Evolutionary conservation across 2,113 vertebrate species (phyloP).

Genomic region (Acanthochromis polyacanthus): DNA sequence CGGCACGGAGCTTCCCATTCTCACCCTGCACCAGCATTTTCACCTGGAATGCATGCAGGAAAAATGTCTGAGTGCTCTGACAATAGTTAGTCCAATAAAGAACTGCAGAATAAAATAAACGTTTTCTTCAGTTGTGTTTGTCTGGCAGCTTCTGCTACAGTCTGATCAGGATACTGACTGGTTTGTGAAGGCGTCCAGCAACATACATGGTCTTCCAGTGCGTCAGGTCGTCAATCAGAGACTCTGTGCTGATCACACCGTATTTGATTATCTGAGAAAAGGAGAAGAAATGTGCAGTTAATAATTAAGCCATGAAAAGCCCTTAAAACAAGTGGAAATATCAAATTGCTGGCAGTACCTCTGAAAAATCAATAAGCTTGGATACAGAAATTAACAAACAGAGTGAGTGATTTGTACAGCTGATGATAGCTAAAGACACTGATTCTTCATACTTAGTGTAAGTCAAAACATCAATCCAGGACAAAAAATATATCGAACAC

Average conservation of each 20-base stretch:
- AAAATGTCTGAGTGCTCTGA: no score
- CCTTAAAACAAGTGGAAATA: not conserved
- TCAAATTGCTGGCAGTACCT: no score
- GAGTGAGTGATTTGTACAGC: no score
- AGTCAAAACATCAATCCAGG: no score
- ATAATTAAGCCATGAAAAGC: not conserved
- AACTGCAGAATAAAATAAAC: no score
- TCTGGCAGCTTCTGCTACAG: not conserved
- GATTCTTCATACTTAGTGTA: no score
- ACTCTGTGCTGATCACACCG: slow-evolving; percentile 91
- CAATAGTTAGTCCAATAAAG: not conserved
- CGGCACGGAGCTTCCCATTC: slow-evolving; percentile 84
- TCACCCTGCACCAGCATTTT: slow-evolving; percentile 92
- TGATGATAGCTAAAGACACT: no score
- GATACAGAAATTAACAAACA: no score
- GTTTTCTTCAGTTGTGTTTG: not conserved
- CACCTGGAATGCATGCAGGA: slow-evolving; percentile 84
- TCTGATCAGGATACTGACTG: slow-evolving; percentile 82
- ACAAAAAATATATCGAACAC: no score
- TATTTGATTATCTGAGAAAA: slow-evolving; percentile 93
- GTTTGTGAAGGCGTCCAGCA: slow-evolving; percentile 96
- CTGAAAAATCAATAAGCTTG: no score
- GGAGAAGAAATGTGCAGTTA: not conserved
- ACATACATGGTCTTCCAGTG: slow-evolving; percentile 95
- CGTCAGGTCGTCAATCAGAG: slow-evolving; percentile 91